Conservation (phyloP, 2,888 invertebrate species). For the Netelia inedita region DNA sequence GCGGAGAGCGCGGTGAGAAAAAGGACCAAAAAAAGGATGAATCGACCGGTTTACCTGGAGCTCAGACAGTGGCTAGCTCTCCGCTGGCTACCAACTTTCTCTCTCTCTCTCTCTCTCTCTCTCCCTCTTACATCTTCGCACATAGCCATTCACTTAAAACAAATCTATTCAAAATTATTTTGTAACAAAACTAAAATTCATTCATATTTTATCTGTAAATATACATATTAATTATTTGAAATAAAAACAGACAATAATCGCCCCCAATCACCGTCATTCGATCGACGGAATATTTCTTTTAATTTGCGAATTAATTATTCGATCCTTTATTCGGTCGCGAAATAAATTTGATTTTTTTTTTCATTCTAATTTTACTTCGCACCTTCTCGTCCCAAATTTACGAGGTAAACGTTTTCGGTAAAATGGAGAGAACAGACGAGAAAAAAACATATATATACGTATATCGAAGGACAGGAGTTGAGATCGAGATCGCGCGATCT, state of each 20-base stretch:
- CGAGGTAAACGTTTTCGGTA: constrained; percentile 69
- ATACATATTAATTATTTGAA: no score
- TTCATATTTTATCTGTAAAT: no score
- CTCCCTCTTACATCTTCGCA: constrained; percentile 58
- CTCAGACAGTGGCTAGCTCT: constrained; percentile 74
- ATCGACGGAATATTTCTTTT: no score
- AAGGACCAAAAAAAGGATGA: constrained; percentile 72
- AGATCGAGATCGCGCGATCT: constrained; percentile 35
- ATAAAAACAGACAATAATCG: no score
- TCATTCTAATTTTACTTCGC: constrained; percentile 23
- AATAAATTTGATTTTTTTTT: constrained; percentile 28
- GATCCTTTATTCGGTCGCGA: no score
- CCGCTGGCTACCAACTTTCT: constrained; percentile 65
- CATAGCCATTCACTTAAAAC: background rate
- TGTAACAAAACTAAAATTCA: constrained; percentile 17
- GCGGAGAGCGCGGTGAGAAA: constrained; percentile 44
- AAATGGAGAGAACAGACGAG: constrained; percentile 18
- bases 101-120: constrained; percentile 55
- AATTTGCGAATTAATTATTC: no score
- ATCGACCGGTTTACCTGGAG: constrained; percentile 80
- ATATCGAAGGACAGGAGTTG: background rate
- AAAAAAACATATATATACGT: constrained; percentile 3
- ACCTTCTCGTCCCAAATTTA: constrained; percentile 48
- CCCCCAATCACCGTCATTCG: no score
- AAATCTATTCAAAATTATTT: background rate